Evolutionary conservation across 2,797 vertebrate genomes (phyloP).

Genomic region (Sebastes flavidus): DNA sequence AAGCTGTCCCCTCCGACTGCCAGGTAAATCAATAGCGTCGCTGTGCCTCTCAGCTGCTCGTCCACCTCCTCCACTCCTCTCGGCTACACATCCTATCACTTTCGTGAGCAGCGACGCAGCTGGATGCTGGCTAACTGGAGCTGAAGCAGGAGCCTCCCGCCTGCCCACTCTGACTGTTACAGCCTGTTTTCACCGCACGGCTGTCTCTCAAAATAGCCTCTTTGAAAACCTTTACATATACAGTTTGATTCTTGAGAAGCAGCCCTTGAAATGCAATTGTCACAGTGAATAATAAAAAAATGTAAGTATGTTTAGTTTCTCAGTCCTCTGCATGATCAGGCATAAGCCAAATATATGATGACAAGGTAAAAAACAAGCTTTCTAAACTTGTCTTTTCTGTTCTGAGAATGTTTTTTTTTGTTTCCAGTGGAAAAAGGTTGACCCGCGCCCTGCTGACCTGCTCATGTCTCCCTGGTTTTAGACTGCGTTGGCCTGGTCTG

Average conservation of each 20-base stretch:
- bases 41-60: slow-evolving; percentile 38
- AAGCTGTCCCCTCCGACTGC: slow-evolving; percentile 50
- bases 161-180: slow-evolving; percentile 28
- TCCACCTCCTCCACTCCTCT: slow-evolving; percentile 26
- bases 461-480: slow-evolving; percentile 38
- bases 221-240: slow-evolving; percentile 22
- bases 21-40: slow-evolving; percentile 61
- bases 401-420: slow-evolving; percentile 7
- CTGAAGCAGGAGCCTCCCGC: slow-evolving; percentile 19
- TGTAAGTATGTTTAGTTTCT: background rate
- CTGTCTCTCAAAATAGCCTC: slow-evolving; percentile 48
- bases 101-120: slow-evolving; percentile 40
- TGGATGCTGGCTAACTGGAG: slow-evolving; percentile 56
- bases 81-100: slow-evolving; percentile 30
- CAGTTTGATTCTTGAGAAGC: slow-evolving; percentile 15
- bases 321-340: background rate
- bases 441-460: slow-evolving; percentile 28
- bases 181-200: slow-evolving; percentile 33
- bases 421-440: slow-evolving; percentile 11
- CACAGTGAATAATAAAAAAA: background rate
- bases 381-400: background rate
- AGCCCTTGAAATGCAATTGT: background rate
- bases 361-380: background rate
- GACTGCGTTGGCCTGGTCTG: slow-evolving; percentile 43
- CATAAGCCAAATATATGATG: background rate